A percentile compares a stretch with the other conserved stretches of the same genome.
Evolutionary conservation across 2,888 invertebrate genomes (phyloP).

Genomic region (Plebejus melissa): DNA sequence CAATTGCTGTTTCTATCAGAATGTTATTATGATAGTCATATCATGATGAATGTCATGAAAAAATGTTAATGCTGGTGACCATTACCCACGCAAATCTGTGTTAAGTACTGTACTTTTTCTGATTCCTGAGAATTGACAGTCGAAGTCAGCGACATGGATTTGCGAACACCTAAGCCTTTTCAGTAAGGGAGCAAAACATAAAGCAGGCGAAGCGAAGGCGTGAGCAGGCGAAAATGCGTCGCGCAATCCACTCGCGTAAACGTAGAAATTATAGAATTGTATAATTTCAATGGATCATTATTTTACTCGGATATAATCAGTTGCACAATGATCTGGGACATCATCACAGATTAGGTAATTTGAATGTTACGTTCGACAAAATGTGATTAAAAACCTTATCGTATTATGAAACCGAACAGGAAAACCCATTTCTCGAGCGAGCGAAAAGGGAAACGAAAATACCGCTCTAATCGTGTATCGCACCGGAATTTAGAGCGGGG

Average conservation of each 20-base stretch:
- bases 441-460: conserved; percentile 3
- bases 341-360: not conserved
- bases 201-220: too few species aligned
- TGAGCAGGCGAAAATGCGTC: too few species aligned
- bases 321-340: not conserved
- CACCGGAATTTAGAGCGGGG: not conserved
- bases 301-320: not conserved
- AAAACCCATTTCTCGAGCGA: not conserved
- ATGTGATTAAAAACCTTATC: not conserved
- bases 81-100: too few species aligned
- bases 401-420: not conserved
- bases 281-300: not conserved
- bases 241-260: too few species aligned
- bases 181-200: too few species aligned
- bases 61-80: too few species aligned
- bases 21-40: not conserved
- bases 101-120: too few species aligned
- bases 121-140: too few species aligned
- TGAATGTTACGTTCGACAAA: not conserved
- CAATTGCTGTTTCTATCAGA: not conserved
- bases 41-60: too few species aligned
- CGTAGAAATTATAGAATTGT: not conserved
- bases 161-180: too few species aligned
- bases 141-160: too few species aligned
- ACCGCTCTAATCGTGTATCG: not conserved